A percentile compares a stretch with the other conserved stretches of the same genome.
phyloP scores from a whole-genome alignment of 2,888 invertebrate genomes.

The Hololepta plana region DNA sequence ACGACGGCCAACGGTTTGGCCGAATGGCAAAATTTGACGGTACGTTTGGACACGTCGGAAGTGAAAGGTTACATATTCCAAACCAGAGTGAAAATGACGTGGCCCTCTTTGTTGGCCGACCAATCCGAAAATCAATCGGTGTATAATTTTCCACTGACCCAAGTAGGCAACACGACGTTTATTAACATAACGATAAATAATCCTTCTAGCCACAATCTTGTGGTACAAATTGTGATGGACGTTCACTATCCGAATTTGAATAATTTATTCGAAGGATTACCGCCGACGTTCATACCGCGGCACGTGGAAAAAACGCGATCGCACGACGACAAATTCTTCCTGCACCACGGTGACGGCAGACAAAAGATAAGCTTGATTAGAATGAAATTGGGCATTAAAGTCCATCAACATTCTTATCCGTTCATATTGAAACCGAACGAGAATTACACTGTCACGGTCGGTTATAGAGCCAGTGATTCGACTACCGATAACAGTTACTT shows the following conservation, averaged over 20 bases:
- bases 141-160: slow-evolving; percentile 51
- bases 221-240: slow-evolving; percentile 57
- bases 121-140: slow-evolving; percentile 26
- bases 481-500: slow-evolving; percentile 30
- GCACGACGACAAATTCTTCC: slow-evolving; percentile 5
- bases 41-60: slow-evolving; percentile 60
- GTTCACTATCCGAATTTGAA: slow-evolving; percentile 47
- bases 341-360: slow-evolving; percentile 1
- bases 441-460: slow-evolving; percentile 29
- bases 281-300: slow-evolving; percentile 20
- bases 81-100: slow-evolving; percentile 45
- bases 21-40: slow-evolving; percentile 47
- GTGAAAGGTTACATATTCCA: slow-evolving; percentile 44
- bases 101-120: slow-evolving; percentile 38
- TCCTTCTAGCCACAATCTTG: slow-evolving; percentile 49
- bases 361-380: slow-evolving; percentile 9
- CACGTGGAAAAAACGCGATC: slow-evolving; percentile 8
- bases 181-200: slow-evolving; percentile 52
- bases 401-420: slow-evolving; percentile 32
- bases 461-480: slow-evolving; percentile 29
- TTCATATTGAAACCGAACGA: slow-evolving; percentile 40
- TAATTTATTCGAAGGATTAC: slow-evolving; percentile 31
- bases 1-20: slow-evolving; percentile 27
- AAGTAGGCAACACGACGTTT: slow-evolving; percentile 48
- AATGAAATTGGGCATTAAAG: slow-evolving; percentile 14